Conservation (phyloP, 2,113 vertebrate species). For the Poeciliopsis retropinna region DNA sequence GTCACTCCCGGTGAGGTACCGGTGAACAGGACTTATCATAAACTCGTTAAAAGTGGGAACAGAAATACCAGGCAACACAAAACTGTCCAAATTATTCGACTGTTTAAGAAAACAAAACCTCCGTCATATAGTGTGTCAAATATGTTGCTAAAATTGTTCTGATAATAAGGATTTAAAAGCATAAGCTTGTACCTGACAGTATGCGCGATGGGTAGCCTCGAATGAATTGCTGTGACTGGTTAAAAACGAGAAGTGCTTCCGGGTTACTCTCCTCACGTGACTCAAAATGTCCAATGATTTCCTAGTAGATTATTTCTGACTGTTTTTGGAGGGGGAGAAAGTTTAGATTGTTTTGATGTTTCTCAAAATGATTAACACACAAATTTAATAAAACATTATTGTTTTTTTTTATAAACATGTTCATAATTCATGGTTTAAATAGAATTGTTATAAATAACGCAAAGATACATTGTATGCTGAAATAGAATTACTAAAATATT, state of each 20-base stretch:
- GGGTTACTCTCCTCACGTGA: conserved; percentile 69
- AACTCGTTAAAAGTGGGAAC: conserved; percentile 48
- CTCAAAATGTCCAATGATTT: conserved; percentile 23
- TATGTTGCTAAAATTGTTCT: not conserved
- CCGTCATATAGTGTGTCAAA: not conserved
- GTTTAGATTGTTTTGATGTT: not conserved
- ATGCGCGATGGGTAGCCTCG: conserved; percentile 44
- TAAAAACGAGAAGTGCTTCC: conserved; percentile 69
- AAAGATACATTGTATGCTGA: no score
- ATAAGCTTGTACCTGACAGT: conserved; percentile 73
- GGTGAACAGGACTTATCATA: conserved; percentile 48
- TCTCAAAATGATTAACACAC: not conserved
- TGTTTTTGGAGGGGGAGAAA: not conserved
- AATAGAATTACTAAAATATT: no score
- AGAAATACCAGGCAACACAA: not conserved
- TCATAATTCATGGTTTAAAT: no score
- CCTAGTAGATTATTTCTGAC: not conserved
- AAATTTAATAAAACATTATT: no score
- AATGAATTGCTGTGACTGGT: conserved; percentile 75
- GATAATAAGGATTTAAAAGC: conserved; percentile 13
- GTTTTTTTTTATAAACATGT: no score
- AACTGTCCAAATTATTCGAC: not conserved
- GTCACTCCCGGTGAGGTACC: conserved; percentile 37
- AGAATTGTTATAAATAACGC: no score
- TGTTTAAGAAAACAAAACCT: not conserved